Base-by-base conservation (phyloP, 2,888 invertebrate genomes). In the Andrena camellia region DNA sequence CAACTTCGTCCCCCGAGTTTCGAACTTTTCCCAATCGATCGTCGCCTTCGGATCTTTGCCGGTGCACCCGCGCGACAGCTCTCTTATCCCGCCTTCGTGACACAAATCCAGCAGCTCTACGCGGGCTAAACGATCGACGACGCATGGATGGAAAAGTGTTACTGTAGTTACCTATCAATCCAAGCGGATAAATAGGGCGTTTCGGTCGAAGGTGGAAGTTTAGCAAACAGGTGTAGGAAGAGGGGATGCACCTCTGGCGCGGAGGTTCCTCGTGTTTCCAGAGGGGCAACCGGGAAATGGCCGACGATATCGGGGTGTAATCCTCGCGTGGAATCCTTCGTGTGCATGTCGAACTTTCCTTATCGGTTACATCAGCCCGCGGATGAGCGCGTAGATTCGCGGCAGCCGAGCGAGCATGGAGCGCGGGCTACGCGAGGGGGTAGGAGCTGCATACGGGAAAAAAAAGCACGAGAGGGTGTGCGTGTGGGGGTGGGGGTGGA, bases 291-390 rank as follows among this genome's bases (percentile, higher is more conserved):
- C 23, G 35, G 35, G 54, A 57, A 48, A 52, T 23, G 33, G 8
- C 7, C 2, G 48, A 67, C 23, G 23, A 66, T 52, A 31, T 23
- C 64, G 42, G 26, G 31, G 50, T 20, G 10, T 23, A 31, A 66
- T 73, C 48, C 42, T 23, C 63, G 33, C 63, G 52, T n/a, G 59
- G 60, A 60, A 79, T 70, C 52, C 31, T 33, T 60, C 52, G 66
- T 42, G 70, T 67, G 68, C 63, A 74, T 64, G 75, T 63, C 68
- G 48, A 74, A 57, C 20, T 69, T 79, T 68, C 69, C 63, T 80
- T 80, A 81, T 81, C 81, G 74, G 74, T 70, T 73, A 17, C 63
- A 79, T 79, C 81, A 69, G 64, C 10, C 62, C 54, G 66, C 81
- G 74, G 71, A 68, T 50, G 62, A 78, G 68, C 81, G 72, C 73